Evolutionary conservation across 30 jellyfish, hydroid and myxozoan genomes (phyloP), one percentile per base, ranked within the genome.

Genomic region (Mastigias papua): DNA sequence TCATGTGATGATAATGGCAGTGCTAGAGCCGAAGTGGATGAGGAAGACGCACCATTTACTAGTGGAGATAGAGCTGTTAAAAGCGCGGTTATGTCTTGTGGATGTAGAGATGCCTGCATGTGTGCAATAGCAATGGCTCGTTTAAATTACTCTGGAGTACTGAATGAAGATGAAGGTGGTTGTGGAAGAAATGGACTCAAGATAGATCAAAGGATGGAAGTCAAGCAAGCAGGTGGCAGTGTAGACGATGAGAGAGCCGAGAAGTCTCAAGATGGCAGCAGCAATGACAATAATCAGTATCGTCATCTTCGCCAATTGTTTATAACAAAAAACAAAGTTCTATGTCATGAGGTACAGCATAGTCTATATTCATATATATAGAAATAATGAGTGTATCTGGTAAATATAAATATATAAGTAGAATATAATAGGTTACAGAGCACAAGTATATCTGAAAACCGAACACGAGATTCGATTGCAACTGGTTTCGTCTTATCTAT

Each of bases 271-370:
- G 64, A 32, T 32, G 70, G 31, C 29, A 78, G 48, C 21, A 49
- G 22, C 8, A 34, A 32, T 32, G 70, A 49, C 29, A 78, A 64
- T 8, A 49, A 32, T 21, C 89, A 51, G n/a, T 92, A 71, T 54
- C 93, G 92, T 34, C 96, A 92, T 80, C 50, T 92, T 37, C 92
- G 98, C 20, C 98, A 93, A 80, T 46, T 93, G 71, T 85, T 93
- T 23, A 48, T 93, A 48, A 93, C 98, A n/a, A 93, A 93, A 51
- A 93, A 93, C 71, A 81, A 88, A 46, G 97, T 85, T 34, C 80
- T 93, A 6, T 85, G 97, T 64, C 91, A 88, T 75, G 96, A 89
- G 75, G 74, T 63, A 63, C 1, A 63, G n/a, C n/a, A n/a, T n/a
- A n/a, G n/a, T n/a, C n/a, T n/a, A n/a, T n/a, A n/a, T n/a, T n/a